Base-by-base conservation (phyloP, 2,888 invertebrate genomes). In the Drosophila colorata region DNA sequence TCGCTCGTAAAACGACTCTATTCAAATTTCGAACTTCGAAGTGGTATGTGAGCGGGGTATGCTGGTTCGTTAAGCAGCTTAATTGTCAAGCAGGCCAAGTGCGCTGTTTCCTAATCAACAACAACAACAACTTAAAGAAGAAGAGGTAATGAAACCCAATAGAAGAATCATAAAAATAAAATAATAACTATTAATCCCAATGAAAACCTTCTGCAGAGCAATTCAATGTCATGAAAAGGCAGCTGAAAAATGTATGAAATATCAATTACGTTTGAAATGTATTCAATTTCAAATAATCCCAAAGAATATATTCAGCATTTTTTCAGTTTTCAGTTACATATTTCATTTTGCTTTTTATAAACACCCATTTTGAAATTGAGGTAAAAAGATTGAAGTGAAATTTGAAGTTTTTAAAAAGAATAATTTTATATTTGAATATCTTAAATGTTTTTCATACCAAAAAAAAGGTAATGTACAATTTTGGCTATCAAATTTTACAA, bases 1-100 rank as follows among this genome's bases (percentile, higher is more conserved):
- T 77, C 66, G 74, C 66, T 65, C 67, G 25, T 71, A 69, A 68
- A 74, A 44, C 41, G 28, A 74, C 43, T 49, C 59, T 57, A 69
- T 74, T 69, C 38, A 74, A 74, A 72, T 72, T 66, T 66, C 40
- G 31, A 74, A 56, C 56, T 63, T 35, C 61, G 8, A 63, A 61
- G 18, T 48, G 44, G 38, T 49, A 40, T 64, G 37, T 41, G 53
- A 46, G 16, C 18, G 28, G 35, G 48, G 43, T 70, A 58, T 51
- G 47, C 40, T 65, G 83, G 74, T 67, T 80, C 80, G 83, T 80
- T 82, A 69, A 74, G 67, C 80, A 80, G 69, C 69, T 80, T 80
- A 80, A 84, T 84, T 81, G 75, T 63, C 28, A 74, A 57, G 44
- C 74, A 66, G 56, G 60, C 69, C 65, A 69, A 74, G 69, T 65